Evolutionary conservation across 2,888 invertebrate species (phyloP).

Genomic region (Cheilosia soror): DNA sequence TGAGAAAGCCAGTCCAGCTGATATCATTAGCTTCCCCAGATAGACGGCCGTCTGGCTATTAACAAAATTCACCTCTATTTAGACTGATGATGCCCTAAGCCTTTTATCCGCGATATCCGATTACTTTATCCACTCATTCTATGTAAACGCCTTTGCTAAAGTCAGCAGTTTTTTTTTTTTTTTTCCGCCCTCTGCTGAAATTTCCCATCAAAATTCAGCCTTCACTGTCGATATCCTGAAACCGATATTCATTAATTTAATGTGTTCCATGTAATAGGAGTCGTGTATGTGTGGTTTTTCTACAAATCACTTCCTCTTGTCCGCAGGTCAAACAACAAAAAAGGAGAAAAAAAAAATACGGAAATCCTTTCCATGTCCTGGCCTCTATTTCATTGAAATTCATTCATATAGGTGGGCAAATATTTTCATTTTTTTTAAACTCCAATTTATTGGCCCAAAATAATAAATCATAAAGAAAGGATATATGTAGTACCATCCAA

Average conservation of each 20-base stretch:
- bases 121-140: not conserved
- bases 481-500: slow-evolving; percentile 7
- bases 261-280: slow-evolving; percentile 17
- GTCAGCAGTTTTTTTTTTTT: not conserved
- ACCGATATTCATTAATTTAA: slow-evolving; percentile 26
- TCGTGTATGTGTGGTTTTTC: not conserved
- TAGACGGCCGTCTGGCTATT: too few species aligned
- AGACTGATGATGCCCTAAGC: too few species aligned
- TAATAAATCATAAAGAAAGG: slow-evolving; percentile 44
- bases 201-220: not conserved
- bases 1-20: too few species aligned
- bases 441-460: slow-evolving; percentile 35
- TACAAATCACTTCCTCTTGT: not conserved
- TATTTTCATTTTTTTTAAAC: slow-evolving; percentile 15
- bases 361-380: not conserved
- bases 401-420: slow-evolving; percentile 1
- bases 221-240: not conserved
- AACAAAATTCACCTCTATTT: too few species aligned
- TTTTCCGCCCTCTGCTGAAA: not conserved
- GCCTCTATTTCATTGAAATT: slow-evolving; percentile 19
- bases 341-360: not conserved
- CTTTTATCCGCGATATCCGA: not conserved
- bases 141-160: not conserved
- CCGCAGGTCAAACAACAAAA: slow-evolving; percentile 1
- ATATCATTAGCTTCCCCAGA: too few species aligned